Evolutionary conservation across 2,113 vertebrate species (phyloP).

Genomic region (Heloderma charlesbogerti): DNA sequence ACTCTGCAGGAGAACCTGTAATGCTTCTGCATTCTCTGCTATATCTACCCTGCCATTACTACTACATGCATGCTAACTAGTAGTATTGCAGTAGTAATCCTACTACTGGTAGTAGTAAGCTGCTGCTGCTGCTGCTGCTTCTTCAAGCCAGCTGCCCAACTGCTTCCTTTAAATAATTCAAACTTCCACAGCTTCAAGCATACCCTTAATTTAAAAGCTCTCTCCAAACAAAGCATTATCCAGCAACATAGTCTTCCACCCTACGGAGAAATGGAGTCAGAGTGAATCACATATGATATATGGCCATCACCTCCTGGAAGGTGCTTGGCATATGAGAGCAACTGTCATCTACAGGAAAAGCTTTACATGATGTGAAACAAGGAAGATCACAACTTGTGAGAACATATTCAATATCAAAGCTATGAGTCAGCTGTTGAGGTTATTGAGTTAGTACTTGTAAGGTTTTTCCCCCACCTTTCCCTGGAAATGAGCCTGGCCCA

Average conservation of each 20-base stretch:
- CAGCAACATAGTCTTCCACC: not conserved
- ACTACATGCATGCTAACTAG: not conserved
- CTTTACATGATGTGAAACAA: not conserved
- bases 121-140: not conserved
- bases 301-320: conserved; percentile 7
- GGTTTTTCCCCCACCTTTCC: not conserved
- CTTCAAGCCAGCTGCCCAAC: not conserved
- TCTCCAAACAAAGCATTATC: not conserved
- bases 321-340: not conserved
- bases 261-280: not conserved
- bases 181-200: not conserved
- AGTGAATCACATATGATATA: not conserved
- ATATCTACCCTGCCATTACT: no score
- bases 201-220: not conserved
- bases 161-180: not conserved
- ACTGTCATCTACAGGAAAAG: conserved; percentile 4
- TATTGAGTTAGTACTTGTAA: not conserved
- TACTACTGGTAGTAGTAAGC: not conserved
- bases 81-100: not conserved
- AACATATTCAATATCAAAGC: conserved; percentile 2
- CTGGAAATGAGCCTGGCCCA: not conserved
- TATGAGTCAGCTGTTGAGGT: conserved; percentile 13
- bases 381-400: conserved; percentile 20
- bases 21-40: not conserved
- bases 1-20: not conserved